Percentiles rank a stretch among this genome's conserved stretches.
These are phyloP conservation scores for Trachemys scripta DNA, from an alignment of 2,113 vertebrate species.

Conservation along the genomic window DNA sequence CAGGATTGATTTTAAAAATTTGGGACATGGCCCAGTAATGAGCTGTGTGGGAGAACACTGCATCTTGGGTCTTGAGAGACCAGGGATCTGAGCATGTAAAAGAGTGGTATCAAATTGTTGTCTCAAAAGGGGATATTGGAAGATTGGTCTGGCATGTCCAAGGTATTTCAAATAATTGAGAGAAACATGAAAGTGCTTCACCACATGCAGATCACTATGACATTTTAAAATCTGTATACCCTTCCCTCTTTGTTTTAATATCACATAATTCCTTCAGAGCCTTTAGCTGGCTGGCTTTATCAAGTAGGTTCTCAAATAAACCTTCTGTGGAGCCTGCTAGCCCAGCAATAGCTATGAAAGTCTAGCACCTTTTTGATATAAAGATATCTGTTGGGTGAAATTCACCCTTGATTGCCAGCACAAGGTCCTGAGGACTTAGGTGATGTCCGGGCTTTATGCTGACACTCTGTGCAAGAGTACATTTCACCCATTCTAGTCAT, in stretches of 20 bases:
- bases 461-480: not conserved
- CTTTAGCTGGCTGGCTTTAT: not conserved
- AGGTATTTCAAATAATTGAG: not conserved
- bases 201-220: not conserved
- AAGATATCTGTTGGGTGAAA: not conserved
- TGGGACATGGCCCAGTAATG: not conserved
- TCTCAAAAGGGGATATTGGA: not conserved
- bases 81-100: not conserved
- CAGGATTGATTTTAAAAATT: not conserved
- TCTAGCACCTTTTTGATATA: not conserved
- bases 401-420: not conserved
- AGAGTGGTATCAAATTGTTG: not conserved
- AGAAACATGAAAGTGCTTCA: not conserved
- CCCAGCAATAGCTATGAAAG: not conserved
- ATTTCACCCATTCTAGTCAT: not conserved
- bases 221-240: not conserved
- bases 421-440: not conserved
- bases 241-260: not conserved
- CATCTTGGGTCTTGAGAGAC: not conserved
- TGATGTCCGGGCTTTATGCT: constrained; percentile 4
- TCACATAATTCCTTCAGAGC: not conserved
- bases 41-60: not conserved
- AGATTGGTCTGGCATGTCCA: not conserved
- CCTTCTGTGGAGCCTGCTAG: not conserved
- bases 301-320: not conserved